Conservation (phyloP, 2,888 invertebrate species). For the Tachina fera region DNA sequence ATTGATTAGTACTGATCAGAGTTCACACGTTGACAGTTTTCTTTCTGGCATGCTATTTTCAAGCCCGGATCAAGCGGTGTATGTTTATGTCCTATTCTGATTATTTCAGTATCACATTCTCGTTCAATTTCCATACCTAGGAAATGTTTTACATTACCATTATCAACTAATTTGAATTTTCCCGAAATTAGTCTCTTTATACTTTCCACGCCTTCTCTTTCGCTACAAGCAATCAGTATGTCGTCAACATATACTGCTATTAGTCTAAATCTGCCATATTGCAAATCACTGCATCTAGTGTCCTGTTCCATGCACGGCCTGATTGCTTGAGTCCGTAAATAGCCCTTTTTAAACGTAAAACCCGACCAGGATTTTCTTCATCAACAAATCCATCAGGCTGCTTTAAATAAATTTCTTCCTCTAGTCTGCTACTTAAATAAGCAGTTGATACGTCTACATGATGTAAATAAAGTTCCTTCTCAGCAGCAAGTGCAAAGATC, state of each 20-base stretch:
- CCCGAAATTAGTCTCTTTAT: neutral
- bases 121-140: constrained; percentile 15
- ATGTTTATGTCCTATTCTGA: neutral
- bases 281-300: neutral
- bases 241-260: neutral
- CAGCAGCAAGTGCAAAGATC: constrained; percentile 14
- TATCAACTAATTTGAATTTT: constrained; percentile 1
- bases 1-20: too few species aligned
- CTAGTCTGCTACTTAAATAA: constrained; percentile 25
- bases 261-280: neutral
- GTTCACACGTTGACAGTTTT: neutral
- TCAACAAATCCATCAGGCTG: constrained; percentile 68
- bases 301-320: neutral
- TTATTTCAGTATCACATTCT: neutral
- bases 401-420: constrained; percentile 66
- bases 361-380: constrained; percentile 54
- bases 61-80: neutral
- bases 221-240: neutral
- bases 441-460: constrained; percentile 23
- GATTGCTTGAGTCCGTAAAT: constrained; percentile 64
- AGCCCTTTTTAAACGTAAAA: constrained; percentile 71
- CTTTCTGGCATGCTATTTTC: too few species aligned
- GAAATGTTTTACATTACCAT: constrained; percentile 8
- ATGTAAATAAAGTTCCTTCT: neutral
- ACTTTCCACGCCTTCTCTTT: neutral